A percentile compares a stretch with the other conserved stretches of the same genome.
These are phyloP conservation scores for Leptobrachium ailaonicum DNA, from an alignment of 2,113 vertebrate species.

Conservation along the genomic window DNA sequence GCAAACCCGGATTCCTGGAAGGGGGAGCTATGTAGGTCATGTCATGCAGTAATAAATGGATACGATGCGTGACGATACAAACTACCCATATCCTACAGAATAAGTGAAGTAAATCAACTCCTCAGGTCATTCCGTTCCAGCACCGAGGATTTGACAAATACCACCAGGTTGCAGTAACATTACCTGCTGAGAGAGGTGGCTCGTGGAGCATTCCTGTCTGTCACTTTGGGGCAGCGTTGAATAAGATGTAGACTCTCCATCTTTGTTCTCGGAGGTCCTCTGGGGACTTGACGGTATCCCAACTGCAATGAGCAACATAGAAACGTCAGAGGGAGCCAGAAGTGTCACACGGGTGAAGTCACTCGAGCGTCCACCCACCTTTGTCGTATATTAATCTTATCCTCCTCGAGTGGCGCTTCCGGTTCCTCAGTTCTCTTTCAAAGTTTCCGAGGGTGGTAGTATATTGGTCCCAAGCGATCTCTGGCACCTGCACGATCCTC, in stretches of 20 bases:
- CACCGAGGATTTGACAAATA: no score
- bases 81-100: no score
- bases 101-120: no score
- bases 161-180: not conserved
- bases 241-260: constrained; percentile 85
- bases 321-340: not conserved
- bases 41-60: no score
- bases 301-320: constrained; percentile 62
- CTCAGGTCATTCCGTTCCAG: no score
- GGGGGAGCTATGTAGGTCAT: no score
- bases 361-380: constrained; percentile 66
- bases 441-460: constrained; percentile 93
- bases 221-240: constrained; percentile 91
- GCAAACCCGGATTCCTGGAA: no score
- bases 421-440: constrained; percentile 91
- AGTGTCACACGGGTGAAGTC: not conserved
- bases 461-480: constrained; percentile 96
- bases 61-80: no score
- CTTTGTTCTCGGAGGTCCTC: constrained; percentile 89
- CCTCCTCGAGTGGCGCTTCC: constrained; percentile 89
- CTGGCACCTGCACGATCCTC: constrained; percentile 93
- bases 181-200: constrained; percentile 88
- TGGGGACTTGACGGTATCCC: constrained; percentile 90
- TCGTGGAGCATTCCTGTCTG: constrained; percentile 77
- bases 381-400: constrained; percentile 95